phyloP scores from a whole-genome alignment of 2,888 invertebrate species.

The Drosophila longiperda region DNA sequence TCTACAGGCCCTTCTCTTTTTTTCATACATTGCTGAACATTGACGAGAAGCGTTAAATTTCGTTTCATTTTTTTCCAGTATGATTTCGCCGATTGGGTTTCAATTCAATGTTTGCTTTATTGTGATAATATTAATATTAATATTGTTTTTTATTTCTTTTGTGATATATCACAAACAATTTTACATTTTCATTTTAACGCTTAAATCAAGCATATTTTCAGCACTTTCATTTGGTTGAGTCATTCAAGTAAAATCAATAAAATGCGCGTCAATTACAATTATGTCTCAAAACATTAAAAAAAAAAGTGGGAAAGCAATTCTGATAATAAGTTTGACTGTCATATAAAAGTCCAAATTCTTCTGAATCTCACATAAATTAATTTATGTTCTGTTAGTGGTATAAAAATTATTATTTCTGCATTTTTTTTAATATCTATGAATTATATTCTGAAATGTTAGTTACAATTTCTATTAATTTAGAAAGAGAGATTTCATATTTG shows the following conservation, averaged over 20 bases:
- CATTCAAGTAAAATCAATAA: not conserved
- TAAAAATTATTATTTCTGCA: not conserved
- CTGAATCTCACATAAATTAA: not conserved
- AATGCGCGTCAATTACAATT: not conserved
- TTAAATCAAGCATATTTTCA: not conserved
- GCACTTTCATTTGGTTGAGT: not conserved
- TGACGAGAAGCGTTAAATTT: constrained; percentile 28
- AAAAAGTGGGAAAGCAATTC: not conserved
- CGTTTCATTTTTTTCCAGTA: constrained; percentile 16
- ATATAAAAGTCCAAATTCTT: not conserved
- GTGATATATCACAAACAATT: not conserved
- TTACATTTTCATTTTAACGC: constrained; percentile 18
- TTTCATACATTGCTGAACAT: constrained; percentile 10
- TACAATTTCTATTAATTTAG: too few species aligned
- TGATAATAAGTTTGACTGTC: not conserved
- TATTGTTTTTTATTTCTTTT: constrained; percentile 29
- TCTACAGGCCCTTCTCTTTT: not conserved
- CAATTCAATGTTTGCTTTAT: constrained; percentile 43
- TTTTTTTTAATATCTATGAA: not conserved
- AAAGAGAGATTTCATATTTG: too few species aligned
- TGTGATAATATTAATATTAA: constrained; percentile 48
- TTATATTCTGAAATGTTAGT: not conserved
- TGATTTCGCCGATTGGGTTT: constrained; percentile 1
- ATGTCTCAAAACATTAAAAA: not conserved
- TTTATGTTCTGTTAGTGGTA: not conserved